Evolutionary conservation across 2,113 vertebrate species (phyloP).

Genomic region (Aviceda subcristata): DNA sequence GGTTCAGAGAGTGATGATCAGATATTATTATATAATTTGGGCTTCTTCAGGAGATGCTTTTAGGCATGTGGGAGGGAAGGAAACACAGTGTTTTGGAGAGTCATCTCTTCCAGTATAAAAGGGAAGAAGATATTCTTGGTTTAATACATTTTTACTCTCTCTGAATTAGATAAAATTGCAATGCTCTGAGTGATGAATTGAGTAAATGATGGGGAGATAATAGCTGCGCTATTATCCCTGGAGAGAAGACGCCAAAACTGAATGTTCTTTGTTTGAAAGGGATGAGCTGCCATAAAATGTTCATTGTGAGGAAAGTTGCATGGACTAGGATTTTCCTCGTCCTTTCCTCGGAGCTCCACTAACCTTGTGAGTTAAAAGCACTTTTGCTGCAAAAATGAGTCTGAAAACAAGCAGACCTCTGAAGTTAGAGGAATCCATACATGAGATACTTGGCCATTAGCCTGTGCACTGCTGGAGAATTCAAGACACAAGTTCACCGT

Average conservation of each 20-base stretch:
- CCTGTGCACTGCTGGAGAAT: background rate
- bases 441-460: background rate
- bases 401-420: background rate
- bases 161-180: conserved; percentile 1
- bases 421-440: background rate
- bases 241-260: background rate
- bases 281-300: background rate
- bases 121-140: background rate
- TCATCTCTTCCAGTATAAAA: background rate
- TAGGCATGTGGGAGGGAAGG: background rate
- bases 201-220: background rate
- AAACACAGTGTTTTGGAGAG: background rate
- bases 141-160: background rate
- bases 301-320: background rate
- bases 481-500: background rate
- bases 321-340: background rate
- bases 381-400: background rate
- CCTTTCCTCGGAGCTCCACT: background rate
- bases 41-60: background rate
- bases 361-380: background rate
- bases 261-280: background rate
- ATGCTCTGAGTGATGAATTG: background rate
- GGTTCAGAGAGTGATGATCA: background rate
- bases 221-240: background rate
- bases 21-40: background rate